These are phyloP conservation scores for Xiphydria camelus DNA, from an alignment of 2,888 invertebrate genomes.

Conservation along the genomic window DNA sequence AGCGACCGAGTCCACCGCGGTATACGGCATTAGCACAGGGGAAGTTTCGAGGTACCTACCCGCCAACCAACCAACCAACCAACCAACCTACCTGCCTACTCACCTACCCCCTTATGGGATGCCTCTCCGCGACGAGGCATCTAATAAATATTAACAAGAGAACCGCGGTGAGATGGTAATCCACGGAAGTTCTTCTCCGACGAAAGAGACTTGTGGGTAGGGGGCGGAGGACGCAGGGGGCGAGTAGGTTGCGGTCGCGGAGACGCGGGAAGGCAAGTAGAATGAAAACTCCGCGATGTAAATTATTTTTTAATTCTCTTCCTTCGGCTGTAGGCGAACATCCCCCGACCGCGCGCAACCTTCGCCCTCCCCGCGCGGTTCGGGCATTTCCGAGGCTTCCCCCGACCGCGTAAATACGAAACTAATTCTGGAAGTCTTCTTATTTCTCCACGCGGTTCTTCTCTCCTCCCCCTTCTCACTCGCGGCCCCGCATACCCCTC, in stretches of 20 bases:
- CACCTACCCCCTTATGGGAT: slow-evolving; percentile 21
- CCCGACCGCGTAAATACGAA: slow-evolving; percentile 19
- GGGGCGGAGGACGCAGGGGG: background rate
- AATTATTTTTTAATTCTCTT: slow-evolving; percentile 46
- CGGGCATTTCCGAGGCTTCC: slow-evolving; percentile 14
- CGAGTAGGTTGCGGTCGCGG: background rate
- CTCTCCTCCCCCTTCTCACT: no score
- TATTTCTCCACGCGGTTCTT: no score
- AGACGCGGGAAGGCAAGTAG: slow-evolving; percentile 2
- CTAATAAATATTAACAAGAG: slow-evolving; percentile 55
- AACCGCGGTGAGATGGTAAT: slow-evolving; percentile 49
- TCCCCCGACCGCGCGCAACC: background rate
- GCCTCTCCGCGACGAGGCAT: slow-evolving; percentile 32
- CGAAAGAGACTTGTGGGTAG: background rate
- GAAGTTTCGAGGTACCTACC: no score
- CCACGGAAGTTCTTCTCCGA: slow-evolving; percentile 36
- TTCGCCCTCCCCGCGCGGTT: background rate
- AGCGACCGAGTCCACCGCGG: no score
- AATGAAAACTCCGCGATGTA: slow-evolving; percentile 43
- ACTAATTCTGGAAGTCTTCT: slow-evolving; percentile 16
- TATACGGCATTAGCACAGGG: no score
- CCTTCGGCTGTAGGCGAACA: slow-evolving; percentile 17
- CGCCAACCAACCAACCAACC: no score
- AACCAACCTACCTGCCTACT: no score
- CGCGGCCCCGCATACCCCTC: no score